Base-by-base conservation (phyloP, 2,888 invertebrate species). In the Arrhopalites spinosus region DNA sequence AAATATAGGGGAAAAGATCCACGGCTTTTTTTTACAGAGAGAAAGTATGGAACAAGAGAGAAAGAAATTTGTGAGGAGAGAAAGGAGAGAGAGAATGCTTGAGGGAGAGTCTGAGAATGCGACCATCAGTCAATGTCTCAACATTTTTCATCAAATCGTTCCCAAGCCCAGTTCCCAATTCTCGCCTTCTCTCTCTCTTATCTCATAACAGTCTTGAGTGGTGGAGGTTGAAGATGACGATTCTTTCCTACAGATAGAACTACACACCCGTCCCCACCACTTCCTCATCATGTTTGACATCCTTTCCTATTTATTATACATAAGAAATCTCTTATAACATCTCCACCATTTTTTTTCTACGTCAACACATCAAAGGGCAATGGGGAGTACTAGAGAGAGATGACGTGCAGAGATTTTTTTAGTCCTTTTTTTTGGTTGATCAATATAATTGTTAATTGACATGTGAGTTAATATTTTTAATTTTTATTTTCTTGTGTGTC, bases 111-210 rank as follows among this genome's bases (percentile, higher is more conserved):
- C 53, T 47, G 73, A 63, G 27, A 69, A 69, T 69, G 69, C 45
- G 73, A 63, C 73, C 73, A 73, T 73, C 64, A 73, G 23, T 73
- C 73, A 73, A 64, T 73, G 73, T 73, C 73, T 61, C 13, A 45
- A 73, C 29, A 73, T 73, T 73, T 73, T 73, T 73, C 73, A 73
- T 73, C 47, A 69, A 69, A 69, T 69, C 73, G 45, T 43, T 47
- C 64, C 63, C 63, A 53, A 25, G 11, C 61, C 20, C 56, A n/a
- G n/a, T 23, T 67, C 67, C 20, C 53, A 27, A 25, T 25, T 59
- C 59, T 47, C 68, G n/a, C 45, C 47, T 45, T 45, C 30, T 29
- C 66, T 25, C 1, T n/a, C 47, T 69, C 69, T 50, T 53, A 69
- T 69, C 69, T 67, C 45, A 67, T 25, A 45, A 67, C 20, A 11